These are phyloP conservation scores for Ypsolopha sequella DNA, from an alignment of 2,888 invertebrate species.

Conservation along the genomic window DNA sequence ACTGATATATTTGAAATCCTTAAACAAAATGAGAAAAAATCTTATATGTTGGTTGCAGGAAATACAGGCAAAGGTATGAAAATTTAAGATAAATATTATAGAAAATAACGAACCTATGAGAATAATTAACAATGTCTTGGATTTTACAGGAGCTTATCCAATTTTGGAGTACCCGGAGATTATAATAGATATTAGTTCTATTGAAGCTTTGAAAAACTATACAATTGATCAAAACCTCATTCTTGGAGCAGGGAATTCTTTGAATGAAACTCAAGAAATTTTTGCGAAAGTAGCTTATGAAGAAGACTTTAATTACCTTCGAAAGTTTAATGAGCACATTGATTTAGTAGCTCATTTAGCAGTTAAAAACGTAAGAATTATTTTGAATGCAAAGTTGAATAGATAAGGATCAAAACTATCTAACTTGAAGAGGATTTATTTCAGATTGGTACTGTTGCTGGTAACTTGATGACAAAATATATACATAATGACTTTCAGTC, in stretches of 20 bases:
- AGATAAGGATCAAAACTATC: background rate
- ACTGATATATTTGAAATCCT: slow-evolving; percentile 61
- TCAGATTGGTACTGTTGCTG: slow-evolving; percentile 74
- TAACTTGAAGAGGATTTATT: slow-evolving; percentile 10
- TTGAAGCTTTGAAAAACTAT: slow-evolving; percentile 66
- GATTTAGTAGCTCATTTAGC: slow-evolving; percentile 80
- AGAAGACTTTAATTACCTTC: slow-evolving; percentile 70
- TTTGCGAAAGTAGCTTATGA: slow-evolving; percentile 38
- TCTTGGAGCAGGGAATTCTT: slow-evolving; percentile 72
- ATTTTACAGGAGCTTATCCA: slow-evolving; percentile 24
- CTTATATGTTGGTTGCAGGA: slow-evolving; percentile 76
- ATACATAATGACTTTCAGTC: too few species aligned
- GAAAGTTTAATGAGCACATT: slow-evolving; percentile 73
- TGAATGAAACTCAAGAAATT: slow-evolving; percentile 67
- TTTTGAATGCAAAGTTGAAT: background rate
- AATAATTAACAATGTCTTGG: background rate
- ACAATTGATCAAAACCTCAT: slow-evolving; percentile 50
- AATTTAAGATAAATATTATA: background rate
- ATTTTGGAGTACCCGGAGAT: slow-evolving; percentile 28
- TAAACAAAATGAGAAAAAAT: slow-evolving; percentile 36
- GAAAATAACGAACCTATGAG: background rate
- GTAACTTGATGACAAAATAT: slow-evolving; percentile 77
- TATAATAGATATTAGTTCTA: slow-evolving; percentile 74
- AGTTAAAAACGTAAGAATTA: slow-evolving; percentile 76
- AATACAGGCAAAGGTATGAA: slow-evolving; percentile 77